Conservation (phyloP, 2,888 invertebrate genomes). For the Macrophya annulata region DNA sequence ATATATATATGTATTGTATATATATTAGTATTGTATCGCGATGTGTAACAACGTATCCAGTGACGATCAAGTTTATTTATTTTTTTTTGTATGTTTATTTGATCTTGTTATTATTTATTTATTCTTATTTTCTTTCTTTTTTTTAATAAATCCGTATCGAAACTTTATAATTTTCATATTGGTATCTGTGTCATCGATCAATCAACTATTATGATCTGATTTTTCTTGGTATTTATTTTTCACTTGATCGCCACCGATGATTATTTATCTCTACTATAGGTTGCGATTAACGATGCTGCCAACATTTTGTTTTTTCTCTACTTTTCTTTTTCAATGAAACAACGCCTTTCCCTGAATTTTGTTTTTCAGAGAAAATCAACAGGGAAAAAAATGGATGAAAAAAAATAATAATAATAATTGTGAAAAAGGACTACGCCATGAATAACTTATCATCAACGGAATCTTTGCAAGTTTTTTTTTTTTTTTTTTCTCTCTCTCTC, state of each 20-base stretch:
- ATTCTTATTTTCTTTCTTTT: neutral
- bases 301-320: neutral
- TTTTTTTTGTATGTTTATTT: neutral
- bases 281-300: conserved; percentile 27
- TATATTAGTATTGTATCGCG: conserved; percentile 31
- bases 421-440: conserved; percentile 13
- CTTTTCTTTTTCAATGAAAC: conserved; percentile 12
- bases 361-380: neutral
- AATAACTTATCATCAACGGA: conserved; percentile 47
- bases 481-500: neutral
- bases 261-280: conserved; percentile 13
- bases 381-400: neutral
- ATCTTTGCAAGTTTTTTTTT: conserved; percentile 42
- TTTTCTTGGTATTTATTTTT: neutral
- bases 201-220: neutral
- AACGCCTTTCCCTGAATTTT: neutral
- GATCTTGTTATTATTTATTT: neutral
- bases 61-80: conserved; percentile 37
- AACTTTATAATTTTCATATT: neutral
- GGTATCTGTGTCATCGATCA: conserved; percentile 24
- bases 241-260: conserved; percentile 35
- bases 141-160: conserved; percentile 17
- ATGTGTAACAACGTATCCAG: conserved; percentile 18
- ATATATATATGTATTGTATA: neutral
- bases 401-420: neutral